Evolutionary conservation across 2,888 invertebrate species (phyloP), one percentile per base, ranked within the genome.

Genomic region (Limnephilus marmoratus): DNA sequence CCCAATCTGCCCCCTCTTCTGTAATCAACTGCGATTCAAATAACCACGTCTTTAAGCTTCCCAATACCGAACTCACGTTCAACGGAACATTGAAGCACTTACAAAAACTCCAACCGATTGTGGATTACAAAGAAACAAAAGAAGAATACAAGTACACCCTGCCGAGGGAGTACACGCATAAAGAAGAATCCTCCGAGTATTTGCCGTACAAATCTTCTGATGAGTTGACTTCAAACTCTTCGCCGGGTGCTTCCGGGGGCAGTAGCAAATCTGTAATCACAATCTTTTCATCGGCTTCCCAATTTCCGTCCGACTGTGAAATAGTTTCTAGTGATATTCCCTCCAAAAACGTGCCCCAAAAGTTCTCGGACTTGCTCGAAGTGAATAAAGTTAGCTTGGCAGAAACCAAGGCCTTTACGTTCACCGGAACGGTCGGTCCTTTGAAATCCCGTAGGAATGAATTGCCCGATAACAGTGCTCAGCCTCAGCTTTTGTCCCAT

Each of bases 261-360:
- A 91, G 93, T 82, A 91, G 91, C 37, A 93, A 93, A 85, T 93
- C 90, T 2, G 88, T 81, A 31, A 94, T 97, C 95, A 97, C 96
- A 90, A 95, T 97, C 29, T 95, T 96, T 93, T 96, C 96, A 5
- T 97, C 97, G 94, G 97, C 97, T 2, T 95, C 96, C 92, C 96
- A 96, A 94, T 95, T 96, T 0, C 97, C 97, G 0, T 96, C 96
- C 12, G 93, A 93, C 34, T 92, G 90, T 86, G 93, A 93, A 45
- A 80, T 87, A 83, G 88, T 92, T n/a, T 91, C 90, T 41, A 80
- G 37, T 45, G 88, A 90, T 37, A 34, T 83, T 15, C 82, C 90
- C 15, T 90, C 90, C 18, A 93, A 91, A 82, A 37, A 68, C 18
- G 13, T 83, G 41, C 34, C 89, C 3, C 68, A n/a, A 13, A 53